Conservation (phyloP, 2,113 vertebrate genomes). For the Campylomormyrus tamandua region DNA sequence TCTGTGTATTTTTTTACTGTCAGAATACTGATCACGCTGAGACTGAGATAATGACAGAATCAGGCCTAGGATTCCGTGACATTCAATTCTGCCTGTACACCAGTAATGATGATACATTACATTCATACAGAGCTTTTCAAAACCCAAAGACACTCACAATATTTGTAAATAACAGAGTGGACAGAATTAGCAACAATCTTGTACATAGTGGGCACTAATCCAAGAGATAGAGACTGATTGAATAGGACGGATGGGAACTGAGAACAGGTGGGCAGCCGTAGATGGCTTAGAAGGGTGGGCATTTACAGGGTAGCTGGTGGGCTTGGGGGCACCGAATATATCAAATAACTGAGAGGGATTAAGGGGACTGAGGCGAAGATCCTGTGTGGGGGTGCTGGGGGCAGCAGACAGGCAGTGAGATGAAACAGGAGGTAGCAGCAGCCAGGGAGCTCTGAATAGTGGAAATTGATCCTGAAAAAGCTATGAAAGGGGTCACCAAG, state of each 20-base stretch:
- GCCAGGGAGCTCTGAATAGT: neutral
- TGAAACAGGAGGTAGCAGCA: neutral
- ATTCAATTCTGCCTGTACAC: neutral
- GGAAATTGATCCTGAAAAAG: neutral
- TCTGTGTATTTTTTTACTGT: neutral
- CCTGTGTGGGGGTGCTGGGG: neutral
- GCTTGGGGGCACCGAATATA: neutral
- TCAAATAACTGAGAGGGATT: neutral
- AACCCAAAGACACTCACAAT: neutral
- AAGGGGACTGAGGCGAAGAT: neutral
- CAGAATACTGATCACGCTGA: neutral
- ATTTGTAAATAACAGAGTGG: neutral
- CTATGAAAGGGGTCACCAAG: neutral
- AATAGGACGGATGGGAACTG: neutral
- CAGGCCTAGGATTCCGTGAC: neutral
- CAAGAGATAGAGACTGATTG: neutral
- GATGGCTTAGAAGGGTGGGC: neutral
- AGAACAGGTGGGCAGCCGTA: neutral
- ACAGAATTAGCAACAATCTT: neutral
- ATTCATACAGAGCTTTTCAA: neutral
- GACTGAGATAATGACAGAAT: neutral
- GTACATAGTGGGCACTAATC: neutral
- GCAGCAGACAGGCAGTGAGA: neutral
- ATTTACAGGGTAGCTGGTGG: neutral
- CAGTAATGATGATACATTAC: neutral